Evolutionary conservation across 2,797 vertebrate species (phyloP).

Genomic region (Chromis chromis): DNA sequence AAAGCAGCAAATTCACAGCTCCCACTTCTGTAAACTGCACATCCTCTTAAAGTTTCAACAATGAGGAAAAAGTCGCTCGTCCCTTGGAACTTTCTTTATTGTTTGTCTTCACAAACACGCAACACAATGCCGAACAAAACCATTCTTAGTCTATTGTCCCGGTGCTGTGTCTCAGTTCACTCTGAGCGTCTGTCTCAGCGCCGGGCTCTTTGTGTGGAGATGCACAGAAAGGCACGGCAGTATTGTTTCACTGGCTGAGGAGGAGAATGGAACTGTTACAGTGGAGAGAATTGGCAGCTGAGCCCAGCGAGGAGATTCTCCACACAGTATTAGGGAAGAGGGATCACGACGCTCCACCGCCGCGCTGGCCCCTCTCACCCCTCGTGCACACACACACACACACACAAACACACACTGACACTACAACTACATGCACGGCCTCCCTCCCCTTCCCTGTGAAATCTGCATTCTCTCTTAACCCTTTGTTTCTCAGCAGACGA

Average conservation of each 20-base stretch:
- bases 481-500: conserved; percentile 82
- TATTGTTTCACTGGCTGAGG: conserved; percentile 79
- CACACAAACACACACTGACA: conserved; percentile 25
- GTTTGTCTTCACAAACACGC: conserved; percentile 71
- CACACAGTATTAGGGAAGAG: conserved; percentile 79
- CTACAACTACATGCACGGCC: conserved; percentile 44
- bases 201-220: conserved; percentile 79
- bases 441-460: conserved; percentile 78
- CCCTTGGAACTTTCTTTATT: conserved; percentile 75
- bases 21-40: conserved; percentile 46
- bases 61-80: conserved; percentile 65
- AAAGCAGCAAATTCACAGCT: conserved; percentile 28
- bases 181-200: conserved; percentile 77
- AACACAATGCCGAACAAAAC: conserved; percentile 78
- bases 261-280: conserved; percentile 80
- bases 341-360: conserved; percentile 73
- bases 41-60: conserved; percentile 74
- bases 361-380: conserved; percentile 56
- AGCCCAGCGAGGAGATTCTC: conserved; percentile 81
- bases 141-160: conserved; percentile 75
- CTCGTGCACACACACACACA: conserved; percentile 19
- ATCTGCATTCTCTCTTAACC: conserved; percentile 84
- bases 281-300: conserved; percentile 79
- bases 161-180: conserved; percentile 75
- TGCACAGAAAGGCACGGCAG: conserved; percentile 65